Evolutionary conservation across 2,113 vertebrate genomes (phyloP).

Genomic region (Salminus brasiliensis): DNA sequence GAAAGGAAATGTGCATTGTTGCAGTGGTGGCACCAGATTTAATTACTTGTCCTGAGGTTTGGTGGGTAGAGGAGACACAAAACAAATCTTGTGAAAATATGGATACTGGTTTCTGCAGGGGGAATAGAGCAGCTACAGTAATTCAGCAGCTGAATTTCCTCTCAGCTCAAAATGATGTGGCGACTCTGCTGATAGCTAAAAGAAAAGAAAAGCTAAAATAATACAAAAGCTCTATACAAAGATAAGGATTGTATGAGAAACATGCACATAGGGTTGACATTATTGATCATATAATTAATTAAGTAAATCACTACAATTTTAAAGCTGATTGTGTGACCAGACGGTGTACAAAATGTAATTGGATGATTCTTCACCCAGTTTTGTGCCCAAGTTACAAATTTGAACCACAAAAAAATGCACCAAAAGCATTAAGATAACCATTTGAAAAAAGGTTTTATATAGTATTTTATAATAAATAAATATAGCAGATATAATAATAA

Average conservation of each 20-base stretch:
- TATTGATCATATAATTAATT: not conserved
- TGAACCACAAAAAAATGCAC: too few species aligned
- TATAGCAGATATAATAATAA: too few species aligned
- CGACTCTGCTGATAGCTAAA: not conserved
- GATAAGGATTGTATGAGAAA: not conserved
- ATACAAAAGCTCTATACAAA: not conserved
- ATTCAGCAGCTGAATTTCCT: slow-evolving; percentile 9
- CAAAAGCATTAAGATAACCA: too few species aligned
- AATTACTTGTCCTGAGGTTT: slow-evolving; percentile 54
- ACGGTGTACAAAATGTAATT: too few species aligned
- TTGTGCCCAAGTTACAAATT: too few species aligned
- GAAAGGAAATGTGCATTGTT: slow-evolving; percentile 37
- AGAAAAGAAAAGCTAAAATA: not conserved
- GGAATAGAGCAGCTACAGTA: slow-evolving; percentile 28
- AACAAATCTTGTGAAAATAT: slow-evolving; percentile 46
- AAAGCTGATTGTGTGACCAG: too few species aligned
- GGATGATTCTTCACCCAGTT: too few species aligned
- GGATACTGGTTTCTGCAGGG: slow-evolving; percentile 27
- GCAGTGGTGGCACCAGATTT: slow-evolving; percentile 42
- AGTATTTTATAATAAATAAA: too few species aligned
- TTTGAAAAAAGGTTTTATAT: too few species aligned
- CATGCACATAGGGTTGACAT: not conserved
- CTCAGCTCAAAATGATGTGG: slow-evolving; percentile 24
- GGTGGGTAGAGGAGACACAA: slow-evolving; percentile 33
- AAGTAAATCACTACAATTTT: too few species aligned